Base-by-base conservation (phyloP, 2,113 vertebrate genomes). In the Vidua macroura region DNA sequence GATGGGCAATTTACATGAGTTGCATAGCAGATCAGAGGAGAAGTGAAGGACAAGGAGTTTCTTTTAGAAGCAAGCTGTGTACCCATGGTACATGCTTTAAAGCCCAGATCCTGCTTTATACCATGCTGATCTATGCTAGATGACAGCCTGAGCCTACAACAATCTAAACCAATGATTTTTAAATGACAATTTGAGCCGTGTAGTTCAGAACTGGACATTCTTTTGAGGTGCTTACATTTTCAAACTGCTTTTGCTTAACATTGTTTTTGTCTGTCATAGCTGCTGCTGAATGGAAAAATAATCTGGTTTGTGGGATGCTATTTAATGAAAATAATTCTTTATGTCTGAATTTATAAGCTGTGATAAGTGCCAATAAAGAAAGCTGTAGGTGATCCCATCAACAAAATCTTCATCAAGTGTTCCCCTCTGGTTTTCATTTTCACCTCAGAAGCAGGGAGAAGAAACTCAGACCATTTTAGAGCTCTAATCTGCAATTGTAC, bases 351-450 rank as follows among this genome's bases (percentile, higher is more conserved):
- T 83, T 84, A 68, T 75, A 37, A 41, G 4, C 11, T 88, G 56
- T 78, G 62, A 74, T 90, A 56, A 60, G 48, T 77, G 64, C 11
- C 44, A 60, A 33, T 7, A 75, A 37, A 55, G 73, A 55, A 92
- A 87, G 35, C 67, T 85, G 53, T 53, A 94, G 82, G 56, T 53
- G 66, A 91, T 93, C 62, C 46, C 49, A 79, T 75, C 69, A 79
- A 49, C 39, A 87, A 87, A 77, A 85, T 78, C 53, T 82, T 92
- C 13, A 60, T 88, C 37, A 66, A 72, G 48, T 79, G 55, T 18
- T 84, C 46, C 69, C 62, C 49, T 88, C 86, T 89, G 60, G n/a
- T 87, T 93, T 93, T 74, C 28, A 64, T 95, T 94, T 94, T 86
- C 2, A 0, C 53, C 39, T 85, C 64, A 48, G 86, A 79, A 89